Base-by-base conservation (phyloP, 2,888 invertebrate genomes). In the Perithous albicinctus region DNA sequence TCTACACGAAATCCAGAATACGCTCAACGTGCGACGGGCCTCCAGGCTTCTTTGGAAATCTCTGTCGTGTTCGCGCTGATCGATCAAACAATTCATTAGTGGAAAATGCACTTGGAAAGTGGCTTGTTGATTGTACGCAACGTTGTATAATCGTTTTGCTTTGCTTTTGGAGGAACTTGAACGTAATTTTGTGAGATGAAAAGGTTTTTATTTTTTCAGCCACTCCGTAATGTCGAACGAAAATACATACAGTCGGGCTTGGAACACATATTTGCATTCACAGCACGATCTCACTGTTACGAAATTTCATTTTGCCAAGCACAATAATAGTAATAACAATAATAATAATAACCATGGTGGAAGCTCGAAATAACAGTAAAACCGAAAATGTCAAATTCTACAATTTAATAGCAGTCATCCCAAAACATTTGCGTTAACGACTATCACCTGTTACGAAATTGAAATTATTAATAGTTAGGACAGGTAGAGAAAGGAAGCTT, bases 381-480 rank as follows among this genome's bases (percentile, higher is more conserved):
- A 32, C n/a, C 56, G 67, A 67, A 66, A 59, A 67, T 67, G 10
- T 61, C 18, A n/a, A 32, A 48, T 29, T 6, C 41, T 20, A 29
- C 35, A n/a, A 38, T 78, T 64, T 29, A 12, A 64, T 64, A 43
- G 43, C 29, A 54, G 35, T 64, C 26, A 63, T 41, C n/a, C 35
- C 46, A 43, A 46, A 61, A 41, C 38, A 61, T 69, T 61, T 15
- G 7, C 38, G 29, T 38, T 64, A 64, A 78, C 63, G 70, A 43
- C 7, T 10, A 32, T 54, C 78, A 54, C 54, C 70, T 70, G 63
- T 64, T 64, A 70, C 70, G 63, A 70, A 54, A 77, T 77, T 63
- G 43, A 70, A 63, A 70, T 46, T 41, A 54, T 64, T 64, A 69
- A 51, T 48, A 63, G 70, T 32, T 54, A n/a, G 64, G 20, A 41